Percentiles rank a stretch among this genome's conserved stretches.
These are phyloP conservation scores for Synanthedon tipuliformis DNA, from an alignment of 2,888 invertebrate species.

Conservation along the genomic window DNA sequence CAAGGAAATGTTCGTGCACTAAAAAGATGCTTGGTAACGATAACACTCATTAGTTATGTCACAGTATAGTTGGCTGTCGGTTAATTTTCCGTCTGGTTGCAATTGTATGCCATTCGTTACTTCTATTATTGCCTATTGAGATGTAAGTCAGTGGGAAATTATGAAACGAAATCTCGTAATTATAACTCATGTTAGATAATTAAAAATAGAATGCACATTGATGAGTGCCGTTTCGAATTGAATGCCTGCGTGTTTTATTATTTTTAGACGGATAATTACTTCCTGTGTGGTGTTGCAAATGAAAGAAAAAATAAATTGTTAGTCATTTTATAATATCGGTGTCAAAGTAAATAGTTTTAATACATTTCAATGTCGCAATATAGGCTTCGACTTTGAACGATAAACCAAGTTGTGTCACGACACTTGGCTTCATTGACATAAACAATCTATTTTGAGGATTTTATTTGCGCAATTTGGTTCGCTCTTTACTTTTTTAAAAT, in stretches of 20 bases:
- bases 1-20: slow-evolving; percentile 30
- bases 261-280: not conserved
- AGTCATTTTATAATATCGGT: too few relatives aligned
- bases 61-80: slow-evolving; percentile 24
- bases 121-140: slow-evolving; percentile 6
- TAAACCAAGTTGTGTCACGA: too few relatives aligned
- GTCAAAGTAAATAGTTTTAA: too few relatives aligned
- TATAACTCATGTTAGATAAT: not conserved
- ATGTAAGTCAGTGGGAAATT: slow-evolving; percentile 27
- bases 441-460: too few relatives aligned
- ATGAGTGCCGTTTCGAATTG: not conserved
- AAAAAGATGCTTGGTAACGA: slow-evolving; percentile 32
- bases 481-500: too few relatives aligned
- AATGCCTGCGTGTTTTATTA: not conserved
- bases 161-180: not conserved
- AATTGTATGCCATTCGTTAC: slow-evolving; percentile 25
- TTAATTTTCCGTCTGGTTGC: slow-evolving; percentile 50
- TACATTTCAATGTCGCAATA: too few relatives aligned
- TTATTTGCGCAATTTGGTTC: too few relatives aligned
- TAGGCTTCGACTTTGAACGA: too few relatives aligned
- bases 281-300: not conserved
- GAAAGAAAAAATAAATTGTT: too few relatives aligned
- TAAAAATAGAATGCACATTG: not conserved
- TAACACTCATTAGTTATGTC: slow-evolving; percentile 36
- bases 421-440: too few relatives aligned